Evolutionary conservation across 2,797 vertebrate species (phyloP).

Genomic region (Sardinella longiceps): DNA sequence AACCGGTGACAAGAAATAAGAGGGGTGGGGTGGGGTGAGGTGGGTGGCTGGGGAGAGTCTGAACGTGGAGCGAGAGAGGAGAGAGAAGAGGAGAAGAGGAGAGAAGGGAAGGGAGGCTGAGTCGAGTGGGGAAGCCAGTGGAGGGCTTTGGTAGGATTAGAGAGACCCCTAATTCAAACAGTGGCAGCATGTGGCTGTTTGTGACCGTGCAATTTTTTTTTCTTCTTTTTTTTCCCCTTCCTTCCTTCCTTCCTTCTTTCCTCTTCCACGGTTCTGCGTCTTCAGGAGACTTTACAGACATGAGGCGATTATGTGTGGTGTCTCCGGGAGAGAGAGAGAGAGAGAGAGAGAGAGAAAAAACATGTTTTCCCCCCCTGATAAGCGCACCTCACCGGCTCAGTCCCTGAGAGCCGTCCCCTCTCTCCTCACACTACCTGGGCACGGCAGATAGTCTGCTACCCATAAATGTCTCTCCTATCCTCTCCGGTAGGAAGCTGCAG

Average conservation of each 20-base stretch:
- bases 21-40: constrained; percentile 10
- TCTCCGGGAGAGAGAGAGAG: no score
- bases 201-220: constrained; percentile 38
- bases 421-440: background rate
- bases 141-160: constrained; percentile 46
- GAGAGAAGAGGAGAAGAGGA: no score
- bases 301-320: constrained; percentile 43
- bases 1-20: constrained; percentile 51
- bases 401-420: background rate
- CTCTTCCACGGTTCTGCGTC: constrained; percentile 13
- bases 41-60: constrained; percentile 5
- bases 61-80: background rate
- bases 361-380: constrained; percentile 19
- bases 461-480: constrained; percentile 25
- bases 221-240: no score
- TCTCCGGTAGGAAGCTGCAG: background rate
- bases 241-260: no score
- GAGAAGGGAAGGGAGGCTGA: constrained; percentile 29
- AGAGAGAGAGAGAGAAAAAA: no score
- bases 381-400: constrained; percentile 12
- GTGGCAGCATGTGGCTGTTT: constrained; percentile 49
- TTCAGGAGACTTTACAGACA: constrained; percentile 43
- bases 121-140: constrained; percentile 36
- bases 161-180: constrained; percentile 39
- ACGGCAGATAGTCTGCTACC: constrained; percentile 41